These are phyloP conservation scores for Sebastes itinus DNA, from an alignment of 2,797 vertebrate species.

Conservation along the genomic window DNA sequence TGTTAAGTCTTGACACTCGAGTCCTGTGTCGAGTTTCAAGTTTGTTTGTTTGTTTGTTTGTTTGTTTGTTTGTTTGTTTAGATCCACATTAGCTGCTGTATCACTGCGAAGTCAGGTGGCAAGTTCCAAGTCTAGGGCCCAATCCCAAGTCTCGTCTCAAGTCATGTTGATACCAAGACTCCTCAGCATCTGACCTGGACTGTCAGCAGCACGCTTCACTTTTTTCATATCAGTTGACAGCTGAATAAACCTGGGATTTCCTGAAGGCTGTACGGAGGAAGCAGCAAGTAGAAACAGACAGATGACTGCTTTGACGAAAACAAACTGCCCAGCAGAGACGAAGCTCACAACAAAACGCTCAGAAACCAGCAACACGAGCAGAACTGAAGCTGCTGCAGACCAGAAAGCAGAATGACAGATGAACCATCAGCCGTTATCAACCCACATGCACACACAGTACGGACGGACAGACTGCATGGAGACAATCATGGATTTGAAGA, in stretches of 20 bases:
- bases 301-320: slow-evolving; percentile 29
- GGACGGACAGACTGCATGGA: not conserved
- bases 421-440: not conserved
- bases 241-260: not conserved
- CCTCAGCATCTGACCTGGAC: not conserved
- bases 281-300: slow-evolving; percentile 24
- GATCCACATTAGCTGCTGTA: not conserved
- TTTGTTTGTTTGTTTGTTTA: not conserved
- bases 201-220: not conserved
- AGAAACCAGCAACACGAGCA: slow-evolving; percentile 6
- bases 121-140: not conserved
- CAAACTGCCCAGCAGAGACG: slow-evolving; percentile 29
- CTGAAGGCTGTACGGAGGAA: not conserved
- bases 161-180: not conserved
- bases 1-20: too few relatives aligned
- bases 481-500: too few relatives aligned
- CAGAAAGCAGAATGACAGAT: slow-evolving; percentile 2
- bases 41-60: not conserved
- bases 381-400: not conserved
- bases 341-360: slow-evolving; percentile 31
- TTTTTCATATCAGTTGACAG: not conserved
- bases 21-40: not conserved
- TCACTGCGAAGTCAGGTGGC: not conserved
- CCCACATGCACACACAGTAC: slow-evolving; percentile 52
- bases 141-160: not conserved